Conservation (phyloP, 2,113 vertebrate genomes). For the Proterorhinus semilunaris region DNA sequence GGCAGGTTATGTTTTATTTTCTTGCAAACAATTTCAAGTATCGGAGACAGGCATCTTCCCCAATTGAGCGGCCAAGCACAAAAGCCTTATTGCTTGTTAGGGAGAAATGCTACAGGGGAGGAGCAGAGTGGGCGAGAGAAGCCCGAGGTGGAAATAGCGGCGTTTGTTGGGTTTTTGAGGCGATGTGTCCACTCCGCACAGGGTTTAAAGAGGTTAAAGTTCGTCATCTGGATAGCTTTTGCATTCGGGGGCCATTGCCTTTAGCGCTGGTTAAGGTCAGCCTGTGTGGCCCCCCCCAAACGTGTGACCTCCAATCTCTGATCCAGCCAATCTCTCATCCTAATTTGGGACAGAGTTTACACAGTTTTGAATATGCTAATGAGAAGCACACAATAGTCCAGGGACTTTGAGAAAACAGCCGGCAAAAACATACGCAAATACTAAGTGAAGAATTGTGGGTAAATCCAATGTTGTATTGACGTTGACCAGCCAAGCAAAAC, state of each 20-base stretch:
- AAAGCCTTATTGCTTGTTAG: constrained; percentile 55
- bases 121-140: constrained; percentile 10
- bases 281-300: constrained; percentile 47
- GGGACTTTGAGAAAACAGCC: constrained; percentile 14
- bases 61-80: constrained; percentile 43
- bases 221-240: constrained; percentile 80
- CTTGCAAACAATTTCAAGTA: constrained; percentile 59
- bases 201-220: constrained; percentile 58
- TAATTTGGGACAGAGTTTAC: constrained; percentile 44
- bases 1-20: constrained; percentile 61
- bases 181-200: constrained; percentile 50
- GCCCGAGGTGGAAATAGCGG: constrained; percentile 22
- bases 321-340: constrained; percentile 37
- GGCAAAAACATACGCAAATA: constrained; percentile 9
- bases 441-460: too few relatives aligned
- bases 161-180: constrained; percentile 37
- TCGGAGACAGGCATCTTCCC: constrained; percentile 54
- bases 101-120: constrained; percentile 19
- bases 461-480: too few relatives aligned
- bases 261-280: constrained; percentile 65
- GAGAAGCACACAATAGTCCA: constrained; percentile 2
- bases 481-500: too few relatives aligned
- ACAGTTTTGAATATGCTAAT: constrained; percentile 12
- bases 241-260: constrained; percentile 59
- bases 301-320: constrained; percentile 62